A percentile compares a stretch with the other conserved stretches of the same genome.
phyloP scores from a whole-genome alignment of 2,888 invertebrate species.

The Hartigia nigra region DNA sequence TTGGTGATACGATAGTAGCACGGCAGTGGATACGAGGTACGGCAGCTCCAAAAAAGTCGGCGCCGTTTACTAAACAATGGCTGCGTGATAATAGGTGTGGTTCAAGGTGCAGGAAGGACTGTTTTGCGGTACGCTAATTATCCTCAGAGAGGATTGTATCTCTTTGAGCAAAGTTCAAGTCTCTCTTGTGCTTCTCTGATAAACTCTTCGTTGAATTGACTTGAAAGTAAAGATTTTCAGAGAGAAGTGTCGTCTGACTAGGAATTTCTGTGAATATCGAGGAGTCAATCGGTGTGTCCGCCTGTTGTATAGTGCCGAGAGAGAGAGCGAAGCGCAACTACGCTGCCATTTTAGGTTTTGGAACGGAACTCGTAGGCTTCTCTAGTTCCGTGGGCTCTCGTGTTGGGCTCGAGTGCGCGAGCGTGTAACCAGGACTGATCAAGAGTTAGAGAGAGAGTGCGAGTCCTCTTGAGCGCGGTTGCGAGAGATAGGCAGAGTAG shows the following conservation, averaged over 20 bases:
- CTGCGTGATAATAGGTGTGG: constrained; percentile 20
- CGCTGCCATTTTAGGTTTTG: constrained; percentile 39
- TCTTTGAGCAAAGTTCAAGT: neutral
- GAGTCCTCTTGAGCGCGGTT: neutral
- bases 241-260: neutral
- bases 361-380: constrained; percentile 10
- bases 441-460: neutral
- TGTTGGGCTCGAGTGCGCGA: constrained; percentile 2
- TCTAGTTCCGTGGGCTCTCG: constrained; percentile 4
- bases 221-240: neutral
- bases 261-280: neutral
- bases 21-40: neutral
- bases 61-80: constrained; percentile 15
- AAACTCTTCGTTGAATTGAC: neutral
- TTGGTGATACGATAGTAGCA: neutral
- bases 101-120: constrained; percentile 16
- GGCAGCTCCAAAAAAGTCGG: neutral
- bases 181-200: neutral
- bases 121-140: neutral
- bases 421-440: neutral
- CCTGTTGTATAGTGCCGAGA: constrained; percentile 16
- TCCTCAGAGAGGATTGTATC: neutral
- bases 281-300: neutral
- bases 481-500: neutral
- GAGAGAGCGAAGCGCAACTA: constrained; percentile 26